Evolutionary conservation across 2,113 vertebrate species (phyloP).

Genomic region (Albula goreensis): DNA sequence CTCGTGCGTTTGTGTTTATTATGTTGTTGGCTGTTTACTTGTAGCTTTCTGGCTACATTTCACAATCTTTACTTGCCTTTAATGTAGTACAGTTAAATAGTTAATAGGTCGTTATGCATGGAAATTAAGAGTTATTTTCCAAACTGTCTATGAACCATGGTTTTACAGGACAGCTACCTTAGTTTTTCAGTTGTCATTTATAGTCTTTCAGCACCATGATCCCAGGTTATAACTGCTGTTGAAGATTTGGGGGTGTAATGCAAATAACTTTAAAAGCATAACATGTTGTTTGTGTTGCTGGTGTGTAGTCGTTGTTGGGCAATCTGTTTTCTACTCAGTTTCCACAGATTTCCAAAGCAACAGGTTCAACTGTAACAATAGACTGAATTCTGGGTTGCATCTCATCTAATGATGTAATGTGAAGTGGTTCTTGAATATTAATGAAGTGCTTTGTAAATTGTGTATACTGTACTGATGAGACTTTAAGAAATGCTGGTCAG

Average conservation of each 20-base stretch:
- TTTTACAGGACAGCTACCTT: background rate
- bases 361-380: conserved; percentile 16
- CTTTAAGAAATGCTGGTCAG: too few species aligned
- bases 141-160: background rate
- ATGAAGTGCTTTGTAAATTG: background rate
- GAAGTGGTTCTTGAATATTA: background rate
- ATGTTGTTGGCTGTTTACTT: conserved; percentile 1
- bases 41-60: background rate
- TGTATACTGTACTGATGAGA: background rate
- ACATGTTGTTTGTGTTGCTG: background rate
- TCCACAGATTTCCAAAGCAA: conserved; percentile 11
- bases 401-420: background rate
- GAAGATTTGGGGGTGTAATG: background rate
- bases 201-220: background rate
- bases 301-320: background rate
- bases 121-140: too few species aligned
- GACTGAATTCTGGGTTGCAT: background rate
- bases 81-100: too few species aligned
- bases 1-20: conserved; percentile 20
- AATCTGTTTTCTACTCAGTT: background rate
- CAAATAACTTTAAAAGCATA: background rate
- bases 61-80: too few species aligned
- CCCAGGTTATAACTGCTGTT: background rate
- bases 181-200: background rate
- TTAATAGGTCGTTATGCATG: too few species aligned